These are phyloP conservation scores for Entelurus aequoreus DNA, from an alignment of 2,113 vertebrate species.

Conservation along the genomic window DNA sequence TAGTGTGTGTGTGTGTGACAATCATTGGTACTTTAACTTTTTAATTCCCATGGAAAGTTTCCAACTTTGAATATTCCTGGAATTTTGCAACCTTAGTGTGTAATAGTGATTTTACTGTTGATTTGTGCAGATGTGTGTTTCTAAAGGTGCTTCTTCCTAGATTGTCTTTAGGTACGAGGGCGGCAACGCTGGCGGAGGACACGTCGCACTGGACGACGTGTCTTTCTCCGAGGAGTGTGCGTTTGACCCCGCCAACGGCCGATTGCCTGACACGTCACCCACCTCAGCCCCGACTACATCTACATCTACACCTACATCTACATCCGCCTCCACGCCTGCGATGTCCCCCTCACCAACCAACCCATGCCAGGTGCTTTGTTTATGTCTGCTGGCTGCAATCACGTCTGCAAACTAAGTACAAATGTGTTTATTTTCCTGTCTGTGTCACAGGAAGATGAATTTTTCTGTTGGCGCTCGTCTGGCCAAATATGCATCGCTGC, in stretches of 20 bases:
- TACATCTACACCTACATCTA: too few species aligned
- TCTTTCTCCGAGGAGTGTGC: constrained; percentile 66
- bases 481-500: constrained; percentile 44
- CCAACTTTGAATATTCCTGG: too few species aligned
- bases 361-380: constrained; percentile 56
- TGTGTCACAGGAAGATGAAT: constrained; percentile 55
- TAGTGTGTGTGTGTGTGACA: too few species aligned
- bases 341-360: constrained; percentile 8
- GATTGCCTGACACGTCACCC: constrained; percentile 46
- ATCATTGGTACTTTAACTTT: too few species aligned
- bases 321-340: neutral
- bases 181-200: constrained; percentile 9
- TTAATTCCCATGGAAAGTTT: too few species aligned
- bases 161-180: constrained; percentile 61
- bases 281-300: constrained; percentile 25
- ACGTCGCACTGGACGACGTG: constrained; percentile 66
- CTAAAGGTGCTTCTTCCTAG: constrained; percentile 23
- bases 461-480: constrained; percentile 61
- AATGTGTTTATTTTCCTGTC: neutral
- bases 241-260: constrained; percentile 60
- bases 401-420: neutral
- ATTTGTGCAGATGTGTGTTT: too few species aligned
- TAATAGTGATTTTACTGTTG: too few species aligned
- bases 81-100: too few species aligned
- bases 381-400: neutral